phyloP scores from a whole-genome alignment of 2,888 invertebrate species.

The Empis stercorea region DNA sequence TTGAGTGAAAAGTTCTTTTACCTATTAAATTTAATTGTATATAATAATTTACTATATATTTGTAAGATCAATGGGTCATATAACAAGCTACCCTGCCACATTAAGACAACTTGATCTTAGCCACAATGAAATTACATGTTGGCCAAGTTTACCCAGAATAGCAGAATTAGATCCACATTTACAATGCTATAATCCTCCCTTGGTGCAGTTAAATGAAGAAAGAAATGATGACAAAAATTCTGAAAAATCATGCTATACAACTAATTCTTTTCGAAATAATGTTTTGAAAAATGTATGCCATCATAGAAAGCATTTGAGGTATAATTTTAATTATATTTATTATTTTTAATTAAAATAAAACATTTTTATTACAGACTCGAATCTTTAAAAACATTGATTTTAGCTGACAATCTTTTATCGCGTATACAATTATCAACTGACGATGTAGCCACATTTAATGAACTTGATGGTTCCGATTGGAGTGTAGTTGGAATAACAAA shows the following conservation, averaged over 20 bases:
- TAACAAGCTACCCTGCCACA: conserved; percentile 78
- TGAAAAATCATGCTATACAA: conserved; percentile 18
- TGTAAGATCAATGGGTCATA: conserved; percentile 62
- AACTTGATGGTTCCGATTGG: conserved; percentile 52
- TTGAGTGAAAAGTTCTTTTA: too few relatives aligned
- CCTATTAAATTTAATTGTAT: too few relatives aligned
- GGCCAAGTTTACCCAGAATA: conserved; percentile 75
- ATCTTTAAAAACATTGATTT: conserved; percentile 39
- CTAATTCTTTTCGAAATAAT: conserved; percentile 50
- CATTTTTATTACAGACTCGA: conserved; percentile 20
- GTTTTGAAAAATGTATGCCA: conserved; percentile 71
- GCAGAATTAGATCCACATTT: conserved; percentile 49
- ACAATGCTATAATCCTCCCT: conserved; percentile 51
- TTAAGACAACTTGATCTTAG: conserved; percentile 87
- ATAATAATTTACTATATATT: neutral
- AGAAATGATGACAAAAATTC: conserved; percentile 19
- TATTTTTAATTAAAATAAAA: neutral
- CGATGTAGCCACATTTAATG: conserved; percentile 55
- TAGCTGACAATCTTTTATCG: conserved; percentile 75
- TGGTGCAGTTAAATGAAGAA: conserved; percentile 16
- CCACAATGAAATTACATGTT: conserved; percentile 79
- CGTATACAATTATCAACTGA: conserved; percentile 70
- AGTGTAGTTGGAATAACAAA: conserved; percentile 42
- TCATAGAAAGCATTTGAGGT: conserved; percentile 68
- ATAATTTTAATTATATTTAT: conserved; percentile 36